These are phyloP conservation scores for Strigops habroptila DNA, from an alignment of 2,113 vertebrate genomes.

Conservation along the genomic window DNA sequence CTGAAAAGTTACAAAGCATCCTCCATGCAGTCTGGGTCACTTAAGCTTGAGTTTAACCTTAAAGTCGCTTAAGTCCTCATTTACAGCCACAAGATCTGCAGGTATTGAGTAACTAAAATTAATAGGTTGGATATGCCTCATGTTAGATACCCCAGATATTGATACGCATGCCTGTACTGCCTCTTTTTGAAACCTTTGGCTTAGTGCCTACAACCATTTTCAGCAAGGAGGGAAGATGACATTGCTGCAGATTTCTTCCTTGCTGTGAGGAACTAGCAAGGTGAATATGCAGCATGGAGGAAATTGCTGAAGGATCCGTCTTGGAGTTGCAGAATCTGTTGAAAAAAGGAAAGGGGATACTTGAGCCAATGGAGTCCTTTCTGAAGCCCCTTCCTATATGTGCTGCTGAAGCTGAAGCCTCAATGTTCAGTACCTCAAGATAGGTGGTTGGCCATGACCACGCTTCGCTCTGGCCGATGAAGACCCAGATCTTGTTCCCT, in stretches of 20 bases:
- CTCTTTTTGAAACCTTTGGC: constrained; percentile 22
- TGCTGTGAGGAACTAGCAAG: constrained; percentile 1
- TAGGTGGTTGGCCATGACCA: neutral
- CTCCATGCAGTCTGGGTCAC: neutral
- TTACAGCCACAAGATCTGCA: neutral
- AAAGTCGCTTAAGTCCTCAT: neutral
- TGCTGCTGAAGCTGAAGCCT: neutral
- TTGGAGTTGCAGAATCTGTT: neutral
- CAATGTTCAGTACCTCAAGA: accelerated
- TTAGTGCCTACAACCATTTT: constrained; percentile 21
- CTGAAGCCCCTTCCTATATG: neutral
- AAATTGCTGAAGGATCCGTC: neutral
- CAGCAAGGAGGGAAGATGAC: neutral
- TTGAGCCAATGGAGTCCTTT: neutral
- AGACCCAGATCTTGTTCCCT: neutral
- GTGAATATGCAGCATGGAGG: constrained; percentile 8
- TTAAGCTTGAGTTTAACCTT: neutral
- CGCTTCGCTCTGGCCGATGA: neutral
- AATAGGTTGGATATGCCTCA: neutral
- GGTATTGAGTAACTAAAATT: neutral
- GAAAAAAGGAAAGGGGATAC: neutral
- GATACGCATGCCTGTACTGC: neutral
- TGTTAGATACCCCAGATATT: neutral
- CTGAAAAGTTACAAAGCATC: neutral
- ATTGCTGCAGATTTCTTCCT: constrained; percentile 16